Evolutionary conservation across 2,797 vertebrate species (phyloP).

Genomic region (Acipenser transmontanus): DNA sequence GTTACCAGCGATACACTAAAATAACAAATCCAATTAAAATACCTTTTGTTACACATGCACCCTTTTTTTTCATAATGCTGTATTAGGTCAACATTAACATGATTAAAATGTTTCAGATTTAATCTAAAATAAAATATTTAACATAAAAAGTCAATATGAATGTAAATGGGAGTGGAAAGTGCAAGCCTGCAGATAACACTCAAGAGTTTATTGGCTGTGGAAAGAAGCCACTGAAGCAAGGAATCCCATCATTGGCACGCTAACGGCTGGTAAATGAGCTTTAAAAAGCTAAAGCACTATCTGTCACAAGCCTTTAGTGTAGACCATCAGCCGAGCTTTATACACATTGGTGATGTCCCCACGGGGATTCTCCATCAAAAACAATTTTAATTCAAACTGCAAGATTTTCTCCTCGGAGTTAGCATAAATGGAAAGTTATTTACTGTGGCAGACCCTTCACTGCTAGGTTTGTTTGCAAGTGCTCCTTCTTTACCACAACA

Average conservation of each 20-base stretch:
- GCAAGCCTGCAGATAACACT: not conserved
- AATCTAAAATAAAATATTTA: slow-evolving; percentile 42
- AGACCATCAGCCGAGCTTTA: slow-evolving; percentile 3
- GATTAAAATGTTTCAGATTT: slow-evolving; percentile 23
- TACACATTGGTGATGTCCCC: not conserved
- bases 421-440: not conserved
- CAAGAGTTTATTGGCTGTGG: slow-evolving; percentile 15
- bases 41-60: not conserved
- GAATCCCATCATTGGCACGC: slow-evolving; percentile 8
- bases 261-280: slow-evolving; percentile 20
- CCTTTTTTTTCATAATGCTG: not conserved
- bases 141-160: slow-evolving; percentile 29
- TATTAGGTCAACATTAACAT: not conserved
- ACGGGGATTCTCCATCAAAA: slow-evolving; percentile 1
- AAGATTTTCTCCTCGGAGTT: not conserved
- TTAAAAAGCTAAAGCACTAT: slow-evolving; percentile 14
- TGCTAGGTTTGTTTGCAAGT: not conserved
- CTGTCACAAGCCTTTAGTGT: slow-evolving; percentile 3
- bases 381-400: slow-evolving; percentile 2
- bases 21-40: not conserved
- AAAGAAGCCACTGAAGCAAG: slow-evolving; percentile 12
- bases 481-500: slow-evolving; percentile 5
- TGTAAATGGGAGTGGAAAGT: not conserved
- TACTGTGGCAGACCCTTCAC: not conserved
- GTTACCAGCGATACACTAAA: too few species aligned